Evolutionary conservation across 2,888 invertebrate genomes (phyloP).

Genomic region (Zhengitettix transpicula): DNA sequence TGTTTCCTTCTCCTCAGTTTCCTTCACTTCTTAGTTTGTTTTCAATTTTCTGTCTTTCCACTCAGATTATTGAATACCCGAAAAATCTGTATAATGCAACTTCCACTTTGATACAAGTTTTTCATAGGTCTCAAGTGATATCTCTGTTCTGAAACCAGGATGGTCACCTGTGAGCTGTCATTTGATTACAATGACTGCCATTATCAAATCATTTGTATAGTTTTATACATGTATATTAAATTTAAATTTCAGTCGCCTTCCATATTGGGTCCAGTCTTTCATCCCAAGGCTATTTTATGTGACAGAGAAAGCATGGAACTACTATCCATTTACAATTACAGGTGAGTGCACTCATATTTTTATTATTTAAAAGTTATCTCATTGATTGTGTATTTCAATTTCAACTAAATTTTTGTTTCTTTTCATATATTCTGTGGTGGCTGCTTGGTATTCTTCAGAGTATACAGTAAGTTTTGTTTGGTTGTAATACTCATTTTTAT

Average conservation of each 20-base stretch:
- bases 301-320: constrained; percentile 90
- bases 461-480: background rate
- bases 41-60: no score
- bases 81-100: no score
- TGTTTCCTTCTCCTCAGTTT: no score
- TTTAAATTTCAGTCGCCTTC: constrained; percentile 54
- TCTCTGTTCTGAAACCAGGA: no score
- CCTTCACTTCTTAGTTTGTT: no score
- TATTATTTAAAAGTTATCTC: background rate
- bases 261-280: constrained; percentile 75
- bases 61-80: no score
- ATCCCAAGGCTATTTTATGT: constrained; percentile 84
- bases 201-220: background rate
- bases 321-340: constrained; percentile 79
- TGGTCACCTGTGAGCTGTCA: background rate
- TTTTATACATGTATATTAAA: background rate
- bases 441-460: background rate
- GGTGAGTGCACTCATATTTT: constrained; percentile 29
- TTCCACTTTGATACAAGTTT: no score
- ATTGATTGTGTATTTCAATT: background rate
- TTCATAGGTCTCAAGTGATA: no score
- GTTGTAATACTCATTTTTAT: no score
- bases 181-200: background rate
- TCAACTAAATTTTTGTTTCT: background rate
- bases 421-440: background rate